phyloP scores from a whole-genome alignment of 2,113 vertebrate genomes.

The Brachionichthys hirsutus region DNA sequence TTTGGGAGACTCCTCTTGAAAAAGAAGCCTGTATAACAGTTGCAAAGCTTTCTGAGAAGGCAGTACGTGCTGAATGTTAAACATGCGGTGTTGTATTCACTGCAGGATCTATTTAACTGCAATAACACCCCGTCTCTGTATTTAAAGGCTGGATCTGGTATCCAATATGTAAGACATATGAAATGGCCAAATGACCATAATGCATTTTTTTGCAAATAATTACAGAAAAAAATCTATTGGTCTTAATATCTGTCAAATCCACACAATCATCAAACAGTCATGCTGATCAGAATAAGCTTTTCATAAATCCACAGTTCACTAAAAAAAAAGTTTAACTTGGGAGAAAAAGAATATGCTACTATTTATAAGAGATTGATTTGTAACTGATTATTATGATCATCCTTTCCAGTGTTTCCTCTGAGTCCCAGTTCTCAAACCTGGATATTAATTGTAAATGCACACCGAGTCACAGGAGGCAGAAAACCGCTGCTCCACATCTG shows the following conservation, averaged over 20 bases:
- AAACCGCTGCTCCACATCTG: constrained; percentile 4
- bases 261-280: constrained; percentile 37
- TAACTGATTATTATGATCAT: constrained; percentile 56
- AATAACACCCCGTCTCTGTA: constrained; percentile 56
- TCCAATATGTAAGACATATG: constrained; percentile 50
- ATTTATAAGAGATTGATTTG: constrained; percentile 64
- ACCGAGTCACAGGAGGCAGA: constrained; percentile 17
- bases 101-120: constrained; percentile 59
- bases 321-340: constrained; percentile 57
- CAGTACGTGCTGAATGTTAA: constrained; percentile 69
- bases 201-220: constrained; percentile 52
- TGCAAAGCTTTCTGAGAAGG: constrained; percentile 71
- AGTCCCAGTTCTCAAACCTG: constrained; percentile 63
- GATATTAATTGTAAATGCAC: constrained; percentile 31
- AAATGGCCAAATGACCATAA: constrained; percentile 52
- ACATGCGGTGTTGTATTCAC: constrained; percentile 57
- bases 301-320: constrained; percentile 38
- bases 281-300: constrained; percentile 43
- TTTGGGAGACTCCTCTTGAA: constrained; percentile 61
- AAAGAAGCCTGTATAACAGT: constrained; percentile 62
- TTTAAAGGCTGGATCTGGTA: constrained; percentile 65
- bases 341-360: constrained; percentile 56
- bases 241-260: constrained; percentile 50
- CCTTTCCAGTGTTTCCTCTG: constrained; percentile 35
- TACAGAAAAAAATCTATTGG: constrained; percentile 32